Evolutionary conservation across 2,113 vertebrate species (phyloP), one percentile per base, ranked within the genome.

Genomic region (Poeciliopsis occidentalis): DNA sequence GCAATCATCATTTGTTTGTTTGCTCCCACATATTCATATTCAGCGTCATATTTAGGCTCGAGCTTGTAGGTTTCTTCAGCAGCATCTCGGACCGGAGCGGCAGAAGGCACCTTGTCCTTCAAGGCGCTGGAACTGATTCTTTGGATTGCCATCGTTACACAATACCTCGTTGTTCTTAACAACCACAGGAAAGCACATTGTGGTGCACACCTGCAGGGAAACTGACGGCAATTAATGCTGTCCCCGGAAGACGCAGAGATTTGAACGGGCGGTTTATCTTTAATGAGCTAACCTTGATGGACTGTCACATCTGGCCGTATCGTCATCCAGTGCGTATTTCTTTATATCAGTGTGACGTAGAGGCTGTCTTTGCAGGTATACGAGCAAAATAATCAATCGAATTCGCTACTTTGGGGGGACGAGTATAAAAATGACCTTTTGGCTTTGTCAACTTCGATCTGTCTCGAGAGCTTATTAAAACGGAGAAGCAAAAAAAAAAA

Each of bases 181-280:
- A n/a, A 30, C 10, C 73, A 37, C 34, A 78, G 51, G 51, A 57
- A 24, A n/a, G 51, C 24, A 57, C 41, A 37, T 37, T 37, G 39
- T 67, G 69, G 81, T 41, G 81, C 84, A 71, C 76, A 79, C 75
- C 76, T 71, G 73, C 76, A 83, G 63, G 78, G 60, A 80, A 79
- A 76, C 79, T 80, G 82, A 84, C 78, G 73, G 76, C 83, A 90
- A 89, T 87, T 90, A 91, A 83, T 76, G 29, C 13, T 30, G 29
- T 62, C 13, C 60, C 27, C 5, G 27, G 13, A 30, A 27, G 30
- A 47, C 1, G 15, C 26, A 62, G 19, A 62, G 3, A 13, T 62
- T 29, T 30, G 27, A 30, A 62, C 22, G 30, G 29, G 29, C 6
- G 19, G 30, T 19, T 31, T 76, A 30, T 67, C 90, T 90, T 90